These are phyloP conservation scores for Cosmorhoe ocellata DNA, from an alignment of 2,888 invertebrate genomes.

Conservation along the genomic window DNA sequence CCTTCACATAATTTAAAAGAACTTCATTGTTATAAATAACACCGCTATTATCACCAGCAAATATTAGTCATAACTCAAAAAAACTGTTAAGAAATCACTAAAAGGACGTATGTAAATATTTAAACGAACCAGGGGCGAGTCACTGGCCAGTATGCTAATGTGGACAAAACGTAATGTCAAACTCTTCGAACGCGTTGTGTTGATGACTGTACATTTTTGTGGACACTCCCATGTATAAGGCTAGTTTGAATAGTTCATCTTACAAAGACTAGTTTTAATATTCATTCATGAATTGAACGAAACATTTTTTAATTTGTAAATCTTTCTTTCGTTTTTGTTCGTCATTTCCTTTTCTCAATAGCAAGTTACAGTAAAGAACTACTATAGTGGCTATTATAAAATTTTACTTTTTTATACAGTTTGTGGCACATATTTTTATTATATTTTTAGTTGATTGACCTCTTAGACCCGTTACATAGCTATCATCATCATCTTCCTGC, in stretches of 20 bases:
- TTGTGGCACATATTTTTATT: no score
- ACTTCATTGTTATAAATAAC: conserved; percentile 18
- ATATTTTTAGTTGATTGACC: no score
- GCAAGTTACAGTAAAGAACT: not conserved
- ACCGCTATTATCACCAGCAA: conserved; percentile 27
- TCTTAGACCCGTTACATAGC: no score
- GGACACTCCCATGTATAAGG: conserved; percentile 65
- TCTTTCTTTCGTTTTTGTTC: conserved; percentile 21
- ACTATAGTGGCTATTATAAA: no score
- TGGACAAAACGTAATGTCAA: conserved; percentile 67
- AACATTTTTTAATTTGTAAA: conserved; percentile 32
- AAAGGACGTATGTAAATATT: conserved; percentile 63
- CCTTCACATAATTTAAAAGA: conserved; percentile 22
- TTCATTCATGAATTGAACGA: conserved; percentile 39
- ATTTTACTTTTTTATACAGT: no score
- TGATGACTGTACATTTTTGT: conserved; percentile 74
- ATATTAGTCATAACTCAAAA: conserved; percentile 31
- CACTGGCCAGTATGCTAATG: conserved; percentile 76
- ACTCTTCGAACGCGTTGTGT: conserved; percentile 57
- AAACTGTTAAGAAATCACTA: conserved; percentile 43
- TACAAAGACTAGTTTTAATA: conserved; percentile 51
- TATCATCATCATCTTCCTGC: no score
- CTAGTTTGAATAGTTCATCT: conserved; percentile 60
- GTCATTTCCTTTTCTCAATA: conserved; percentile 16
- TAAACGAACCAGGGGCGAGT: conserved; percentile 56